Base-by-base conservation (phyloP, 2,113 vertebrate genomes). In the Cyanoramphus novaezelandiae region DNA sequence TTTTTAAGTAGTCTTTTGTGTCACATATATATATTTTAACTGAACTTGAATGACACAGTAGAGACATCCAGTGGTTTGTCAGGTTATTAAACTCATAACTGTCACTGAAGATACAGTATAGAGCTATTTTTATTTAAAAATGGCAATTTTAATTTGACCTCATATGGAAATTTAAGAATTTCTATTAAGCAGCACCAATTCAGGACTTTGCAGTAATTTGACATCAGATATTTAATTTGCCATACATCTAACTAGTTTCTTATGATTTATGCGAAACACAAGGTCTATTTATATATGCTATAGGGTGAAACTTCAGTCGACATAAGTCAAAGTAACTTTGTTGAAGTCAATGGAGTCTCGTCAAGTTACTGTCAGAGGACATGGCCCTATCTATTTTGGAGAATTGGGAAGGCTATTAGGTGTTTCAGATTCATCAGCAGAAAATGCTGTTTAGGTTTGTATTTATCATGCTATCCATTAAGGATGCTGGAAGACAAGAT, bases 1-100 rank as follows among this genome's bases (percentile, higher is more conserved):
- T 89, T 87, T 77, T 43, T 21, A 91, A 86, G 39, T 60, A 90
- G 57, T 20, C 6, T 78, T 94, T 92, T 81, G 31, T 93, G 86
- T 35, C 84, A 93, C 52, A 64, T 70, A 69, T 43, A 49, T 95
- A 33, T 91, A 5, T 88, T 75, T 90, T 93, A 90, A 53, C 60
- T 77, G 76, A 80, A 79, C 39, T 92, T 77, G 15, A 41, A 71
- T 72, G 72, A 71, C 84, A 93, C 92, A 95, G 82, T 76, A 91
- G 91, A 92, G 82, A 94, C 89, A 90, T 96, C 94, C 91, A 92
- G 75, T 82, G 90, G 94, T 86, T 94, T 93, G 60, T 88, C 88
- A 92, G 85, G 83, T 94, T 92, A 91, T 86, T 91, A 88, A 91
- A 90, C 8, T 83, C 86, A 57, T 76, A 82, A 79, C n/a, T 92